Conservation (phyloP, 2,797 vertebrate species). For the Todus mexicanus region DNA sequence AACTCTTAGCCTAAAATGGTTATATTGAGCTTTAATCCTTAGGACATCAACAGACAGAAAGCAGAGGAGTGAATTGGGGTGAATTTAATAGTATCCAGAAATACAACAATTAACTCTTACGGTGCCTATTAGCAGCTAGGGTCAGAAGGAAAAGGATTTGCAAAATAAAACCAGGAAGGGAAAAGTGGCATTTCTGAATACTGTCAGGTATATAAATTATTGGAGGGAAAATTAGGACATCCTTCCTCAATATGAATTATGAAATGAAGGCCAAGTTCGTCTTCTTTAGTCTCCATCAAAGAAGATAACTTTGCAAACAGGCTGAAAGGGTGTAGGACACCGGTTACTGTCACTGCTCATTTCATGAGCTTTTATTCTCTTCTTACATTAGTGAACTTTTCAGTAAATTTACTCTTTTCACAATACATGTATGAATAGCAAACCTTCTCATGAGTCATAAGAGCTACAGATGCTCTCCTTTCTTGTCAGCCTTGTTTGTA, state of each 20-base stretch:
- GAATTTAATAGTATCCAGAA: constrained; percentile 52
- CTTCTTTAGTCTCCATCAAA: neutral
- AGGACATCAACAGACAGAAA: neutral
- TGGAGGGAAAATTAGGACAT: neutral
- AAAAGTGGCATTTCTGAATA: neutral
- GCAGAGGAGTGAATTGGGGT: constrained; percentile 46
- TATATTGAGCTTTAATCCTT: constrained; percentile 42
- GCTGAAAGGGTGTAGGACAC: neutral
- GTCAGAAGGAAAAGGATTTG: neutral
- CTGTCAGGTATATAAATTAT: neutral
- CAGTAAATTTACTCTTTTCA: neutral
- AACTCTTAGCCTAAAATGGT: constrained; percentile 44
- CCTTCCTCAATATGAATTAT: neutral
- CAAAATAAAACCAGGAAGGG: neutral
- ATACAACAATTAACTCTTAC: constrained; percentile 42
- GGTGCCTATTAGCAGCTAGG: neutral
- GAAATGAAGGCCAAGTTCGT: neutral
- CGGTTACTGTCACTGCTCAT: neutral
- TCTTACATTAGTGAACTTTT: neutral
- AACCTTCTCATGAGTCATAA: neutral
- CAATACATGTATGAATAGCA: neutral
- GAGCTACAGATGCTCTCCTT: neutral
- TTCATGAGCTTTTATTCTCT: neutral
- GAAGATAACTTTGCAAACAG: neutral
- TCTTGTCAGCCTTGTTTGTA: neutral